These are phyloP conservation scores for Latrodectus hesperus DNA, from an alignment of 2,888 invertebrate genomes.

Conservation along the genomic window DNA sequence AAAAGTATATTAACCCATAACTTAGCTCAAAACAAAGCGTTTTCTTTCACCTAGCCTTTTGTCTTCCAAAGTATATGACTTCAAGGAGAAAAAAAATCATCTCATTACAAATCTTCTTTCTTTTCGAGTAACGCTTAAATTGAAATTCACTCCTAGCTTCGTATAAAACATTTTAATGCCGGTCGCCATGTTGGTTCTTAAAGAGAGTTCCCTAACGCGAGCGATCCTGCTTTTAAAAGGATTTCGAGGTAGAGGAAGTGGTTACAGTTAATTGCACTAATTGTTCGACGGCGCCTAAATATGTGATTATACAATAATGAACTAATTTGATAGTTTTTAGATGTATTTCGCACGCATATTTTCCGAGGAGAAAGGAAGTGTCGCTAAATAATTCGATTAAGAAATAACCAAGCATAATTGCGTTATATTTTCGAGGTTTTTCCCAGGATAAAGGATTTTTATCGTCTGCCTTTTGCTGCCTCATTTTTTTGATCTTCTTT, in stretches of 20 bases:
- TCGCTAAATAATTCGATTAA: conserved; percentile 52
- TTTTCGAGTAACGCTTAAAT: conserved; percentile 29
- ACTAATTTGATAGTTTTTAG: conserved; percentile 63
- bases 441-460: conserved; percentile 49
- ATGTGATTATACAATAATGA: conserved; percentile 65
- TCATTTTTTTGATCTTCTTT: conserved; percentile 5
- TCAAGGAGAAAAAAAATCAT: conserved; percentile 21
- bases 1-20: conserved; percentile 56
- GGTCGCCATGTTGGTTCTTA: conserved; percentile 34
- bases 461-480: conserved; percentile 30
- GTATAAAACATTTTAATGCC: conserved; percentile 51
- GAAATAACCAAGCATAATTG: conserved; percentile 63
- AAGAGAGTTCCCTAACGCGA: conserved; percentile 24
- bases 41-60: conserved; percentile 22
- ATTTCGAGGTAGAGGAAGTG: conserved; percentile 25
- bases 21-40: conserved; percentile 47
- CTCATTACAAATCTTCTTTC: conserved; percentile 41
- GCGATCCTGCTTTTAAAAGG: conserved; percentile 56
- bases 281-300: conserved; percentile 58
- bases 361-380: conserved; percentile 18
- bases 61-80: conserved; percentile 38
- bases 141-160: conserved; percentile 38
- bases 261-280: conserved; percentile 58
- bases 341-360: conserved; percentile 22
- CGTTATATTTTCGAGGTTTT: conserved; percentile 42